These are phyloP conservation scores for Propithecus deckenii DNA, from an alignment of 2,797 vertebrate species.

Conservation along the genomic window DNA sequence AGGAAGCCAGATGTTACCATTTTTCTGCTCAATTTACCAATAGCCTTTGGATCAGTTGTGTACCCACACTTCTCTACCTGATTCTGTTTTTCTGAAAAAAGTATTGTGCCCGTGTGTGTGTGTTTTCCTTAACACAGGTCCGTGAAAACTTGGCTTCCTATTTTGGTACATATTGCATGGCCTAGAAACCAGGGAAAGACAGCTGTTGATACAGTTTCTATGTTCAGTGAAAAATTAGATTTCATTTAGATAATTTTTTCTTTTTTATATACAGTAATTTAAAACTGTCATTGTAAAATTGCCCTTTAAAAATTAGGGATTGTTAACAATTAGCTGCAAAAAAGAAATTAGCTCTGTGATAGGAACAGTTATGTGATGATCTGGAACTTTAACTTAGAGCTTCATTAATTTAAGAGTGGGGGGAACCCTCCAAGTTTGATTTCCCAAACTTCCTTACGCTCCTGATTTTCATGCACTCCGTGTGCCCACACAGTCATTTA, in stretches of 20 bases:
- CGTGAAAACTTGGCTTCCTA: slow-evolving; percentile 57
- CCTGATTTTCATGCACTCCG: background rate
- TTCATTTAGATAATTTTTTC: slow-evolving; percentile 62
- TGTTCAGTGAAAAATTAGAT: slow-evolving; percentile 64
- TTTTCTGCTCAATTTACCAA: slow-evolving; percentile 73
- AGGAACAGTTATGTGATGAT: slow-evolving; percentile 54
- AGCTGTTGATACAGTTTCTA: slow-evolving; percentile 56
- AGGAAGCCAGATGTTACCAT: slow-evolving; percentile 60
- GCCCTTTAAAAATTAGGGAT: slow-evolving; percentile 59
- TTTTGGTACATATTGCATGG: slow-evolving; percentile 66
- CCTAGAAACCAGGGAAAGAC: slow-evolving; percentile 75
- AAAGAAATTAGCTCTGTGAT: slow-evolving; percentile 76
- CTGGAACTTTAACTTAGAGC: background rate
- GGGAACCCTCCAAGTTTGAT: background rate
- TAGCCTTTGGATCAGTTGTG: slow-evolving; percentile 73
- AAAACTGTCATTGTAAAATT: slow-evolving; percentile 43
- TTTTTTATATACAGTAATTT: slow-evolving; percentile 60
- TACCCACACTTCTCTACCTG: slow-evolving; percentile 72
- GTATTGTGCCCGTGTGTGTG: slow-evolving; percentile 10
- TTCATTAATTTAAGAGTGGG: slow-evolving; percentile 20
- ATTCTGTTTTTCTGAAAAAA: slow-evolving; percentile 67
- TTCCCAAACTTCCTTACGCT: background rate
- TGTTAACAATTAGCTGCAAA: slow-evolving; percentile 78
- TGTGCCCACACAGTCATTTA: background rate
- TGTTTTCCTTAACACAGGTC: slow-evolving; percentile 56